Evolutionary conservation across 2,113 vertebrate genomes (phyloP).

Genomic region (Zosterops borbonicus): DNA sequence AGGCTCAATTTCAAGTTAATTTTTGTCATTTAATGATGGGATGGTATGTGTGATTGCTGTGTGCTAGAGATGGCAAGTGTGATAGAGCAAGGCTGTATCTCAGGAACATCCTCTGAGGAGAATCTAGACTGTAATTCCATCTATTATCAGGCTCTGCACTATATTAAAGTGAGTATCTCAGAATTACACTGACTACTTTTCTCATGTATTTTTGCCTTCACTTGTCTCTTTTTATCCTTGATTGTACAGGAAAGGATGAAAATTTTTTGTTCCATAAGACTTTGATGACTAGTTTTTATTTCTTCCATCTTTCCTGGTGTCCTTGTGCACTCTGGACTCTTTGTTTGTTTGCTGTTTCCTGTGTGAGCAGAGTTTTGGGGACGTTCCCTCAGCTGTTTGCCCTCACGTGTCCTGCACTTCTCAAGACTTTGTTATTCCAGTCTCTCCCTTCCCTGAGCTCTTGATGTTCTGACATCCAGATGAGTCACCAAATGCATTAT

Average conservation of each 20-base stretch:
- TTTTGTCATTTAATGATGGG: neutral
- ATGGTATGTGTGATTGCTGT: neutral
- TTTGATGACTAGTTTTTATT: neutral
- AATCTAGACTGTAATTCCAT: neutral
- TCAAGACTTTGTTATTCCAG: neutral
- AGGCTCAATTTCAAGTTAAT: neutral
- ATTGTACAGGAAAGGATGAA: neutral
- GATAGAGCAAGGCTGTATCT: neutral
- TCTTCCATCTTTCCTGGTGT: neutral
- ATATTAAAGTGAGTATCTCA: neutral
- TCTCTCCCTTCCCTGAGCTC: neutral
- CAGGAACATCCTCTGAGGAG: neutral
- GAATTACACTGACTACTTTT: neutral
- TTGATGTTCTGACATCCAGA: neutral
- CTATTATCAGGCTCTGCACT: neutral
- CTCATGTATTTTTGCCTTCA: neutral
- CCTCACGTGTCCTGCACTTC: neutral
- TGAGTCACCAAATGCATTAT: slow-evolving; percentile 1
- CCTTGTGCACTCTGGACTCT: neutral
- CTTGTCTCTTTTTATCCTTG: neutral
- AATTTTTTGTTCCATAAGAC: neutral
- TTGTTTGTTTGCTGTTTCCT: neutral
- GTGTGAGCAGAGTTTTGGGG: neutral
- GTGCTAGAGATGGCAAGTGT: neutral
- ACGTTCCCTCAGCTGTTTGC: neutral